These are phyloP conservation scores for Megathymus violae DNA, from an alignment of 1,140 invertebrate genomes.

Conservation along the genomic window DNA sequence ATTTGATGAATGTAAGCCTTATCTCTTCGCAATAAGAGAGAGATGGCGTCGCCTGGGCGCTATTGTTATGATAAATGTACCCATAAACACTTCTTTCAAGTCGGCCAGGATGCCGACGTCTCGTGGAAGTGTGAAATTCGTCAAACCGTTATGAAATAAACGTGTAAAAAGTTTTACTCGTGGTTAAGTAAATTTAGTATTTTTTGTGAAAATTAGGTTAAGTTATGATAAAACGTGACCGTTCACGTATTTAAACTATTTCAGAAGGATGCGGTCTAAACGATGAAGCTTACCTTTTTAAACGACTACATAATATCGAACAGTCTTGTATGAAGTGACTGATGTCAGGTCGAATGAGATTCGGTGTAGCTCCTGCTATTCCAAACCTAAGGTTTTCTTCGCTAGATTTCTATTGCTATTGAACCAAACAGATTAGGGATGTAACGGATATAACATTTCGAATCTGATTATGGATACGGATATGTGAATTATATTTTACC, in stretches of 20 bases:
- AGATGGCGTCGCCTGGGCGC: background rate
- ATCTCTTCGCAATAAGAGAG: background rate
- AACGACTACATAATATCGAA: background rate
- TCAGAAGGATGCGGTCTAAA: background rate
- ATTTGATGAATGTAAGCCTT: background rate
- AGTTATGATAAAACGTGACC: conserved; percentile 12
- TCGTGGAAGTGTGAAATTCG: conserved; percentile 18
- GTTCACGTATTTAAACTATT: background rate
- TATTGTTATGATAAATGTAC: conserved; percentile 23
- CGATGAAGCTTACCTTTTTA: background rate
- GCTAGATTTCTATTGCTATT: no score
- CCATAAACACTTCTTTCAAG: conserved; percentile 31
- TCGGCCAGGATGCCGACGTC: conserved; percentile 1
- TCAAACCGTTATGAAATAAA: conserved; percentile 19
- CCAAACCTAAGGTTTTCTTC: no score
- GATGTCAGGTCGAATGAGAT: no score
- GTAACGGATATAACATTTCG: no score
- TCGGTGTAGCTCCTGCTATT: no score
- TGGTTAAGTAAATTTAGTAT: conserved; percentile 5
- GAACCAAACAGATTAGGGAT: no score
- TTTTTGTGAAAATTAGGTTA: background rate
- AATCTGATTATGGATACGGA: no score
- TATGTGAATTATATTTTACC: no score
- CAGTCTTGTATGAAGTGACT: background rate
- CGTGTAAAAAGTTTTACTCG: conserved; percentile 18